phyloP scores from a whole-genome alignment of 2,888 invertebrate species.

The Rhagonycha fulva region DNA sequence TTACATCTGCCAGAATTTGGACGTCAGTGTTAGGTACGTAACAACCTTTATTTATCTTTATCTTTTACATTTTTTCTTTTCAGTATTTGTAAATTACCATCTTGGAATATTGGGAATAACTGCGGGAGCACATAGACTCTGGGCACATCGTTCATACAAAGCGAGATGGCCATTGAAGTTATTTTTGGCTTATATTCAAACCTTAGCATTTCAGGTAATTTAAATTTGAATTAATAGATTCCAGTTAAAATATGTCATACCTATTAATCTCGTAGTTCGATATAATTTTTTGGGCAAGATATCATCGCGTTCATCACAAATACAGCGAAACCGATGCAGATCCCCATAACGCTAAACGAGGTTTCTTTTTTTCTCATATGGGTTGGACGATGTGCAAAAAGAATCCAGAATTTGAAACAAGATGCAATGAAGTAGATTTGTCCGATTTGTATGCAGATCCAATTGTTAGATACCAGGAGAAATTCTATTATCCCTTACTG shows the following conservation, averaged over 20 bases:
- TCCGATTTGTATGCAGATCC: constrained; percentile 83
- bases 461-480: constrained; percentile 85
- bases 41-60: neutral
- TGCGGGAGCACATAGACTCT: constrained; percentile 93
- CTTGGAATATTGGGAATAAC: constrained; percentile 90
- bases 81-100: constrained; percentile 73
- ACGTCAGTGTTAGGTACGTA: constrained; percentile 75
- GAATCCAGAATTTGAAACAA: constrained; percentile 85
- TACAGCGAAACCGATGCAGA: constrained; percentile 93
- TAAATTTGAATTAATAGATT: neutral
- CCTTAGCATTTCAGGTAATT: constrained; percentile 79
- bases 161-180: constrained; percentile 87
- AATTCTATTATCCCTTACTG: constrained; percentile 78
- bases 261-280: constrained; percentile 61
- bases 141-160: constrained; percentile 96
- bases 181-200: constrained; percentile 81
- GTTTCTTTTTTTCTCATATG: constrained; percentile 95
- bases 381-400: constrained; percentile 93
- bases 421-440: constrained; percentile 84
- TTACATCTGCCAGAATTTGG: constrained; percentile 74
- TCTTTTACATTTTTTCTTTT: neutral
- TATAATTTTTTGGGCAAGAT: constrained; percentile 77
- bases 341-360: constrained; percentile 88
- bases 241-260: neutral
- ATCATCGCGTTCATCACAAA: constrained; percentile 89